phyloP scores from a whole-genome alignment of 1,140 invertebrate genomes.

The Meloidogyne hapla region DNA sequence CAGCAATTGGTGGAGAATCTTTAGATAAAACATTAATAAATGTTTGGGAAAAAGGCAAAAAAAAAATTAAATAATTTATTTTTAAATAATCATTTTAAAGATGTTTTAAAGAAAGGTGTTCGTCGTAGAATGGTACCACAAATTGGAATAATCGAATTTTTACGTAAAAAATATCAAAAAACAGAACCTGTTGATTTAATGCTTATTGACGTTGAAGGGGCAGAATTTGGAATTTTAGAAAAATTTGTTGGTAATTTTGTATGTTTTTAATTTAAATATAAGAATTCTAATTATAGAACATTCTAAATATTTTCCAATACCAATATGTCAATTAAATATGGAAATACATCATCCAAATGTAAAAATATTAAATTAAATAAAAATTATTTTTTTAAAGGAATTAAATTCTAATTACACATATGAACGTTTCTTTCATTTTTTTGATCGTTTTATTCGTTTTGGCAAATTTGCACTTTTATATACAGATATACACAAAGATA shows the following conservation, averaged over 20 bases:
- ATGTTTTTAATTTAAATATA: not conserved
- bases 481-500: slow-evolving; percentile 18
- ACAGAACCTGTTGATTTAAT: slow-evolving; percentile 17
- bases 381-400: not conserved
- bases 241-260: slow-evolving; percentile 18
- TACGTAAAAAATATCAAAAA: not conserved
- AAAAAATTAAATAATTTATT: not conserved
- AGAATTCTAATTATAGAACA: not conserved
- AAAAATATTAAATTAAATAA: not conserved
- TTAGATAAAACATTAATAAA: slow-evolving; percentile 1
- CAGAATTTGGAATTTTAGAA: slow-evolving; percentile 23
- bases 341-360: slow-evolving; percentile 13
- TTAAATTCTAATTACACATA: slow-evolving; percentile 22
- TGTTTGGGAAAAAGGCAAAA: slow-evolving; percentile 6
- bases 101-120: slow-evolving; percentile 1
- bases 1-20: slow-evolving; percentile 10
- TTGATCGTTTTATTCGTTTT: slow-evolving; percentile 14
- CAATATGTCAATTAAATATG: slow-evolving; percentile 28
- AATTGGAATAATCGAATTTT: slow-evolving; percentile 26
- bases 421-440: slow-evolving; percentile 14
- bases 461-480: slow-evolving; percentile 20
- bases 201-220: slow-evolving; percentile 26
- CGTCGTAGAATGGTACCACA: slow-evolving; percentile 5
- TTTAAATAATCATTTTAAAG: not conserved
- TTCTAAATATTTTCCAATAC: slow-evolving; percentile 5